A percentile compares a stretch with the other conserved stretches of the same genome.
These are phyloP conservation scores for Pipa parva DNA, from an alignment of 2,113 vertebrate genomes.

Conservation along the genomic window DNA sequence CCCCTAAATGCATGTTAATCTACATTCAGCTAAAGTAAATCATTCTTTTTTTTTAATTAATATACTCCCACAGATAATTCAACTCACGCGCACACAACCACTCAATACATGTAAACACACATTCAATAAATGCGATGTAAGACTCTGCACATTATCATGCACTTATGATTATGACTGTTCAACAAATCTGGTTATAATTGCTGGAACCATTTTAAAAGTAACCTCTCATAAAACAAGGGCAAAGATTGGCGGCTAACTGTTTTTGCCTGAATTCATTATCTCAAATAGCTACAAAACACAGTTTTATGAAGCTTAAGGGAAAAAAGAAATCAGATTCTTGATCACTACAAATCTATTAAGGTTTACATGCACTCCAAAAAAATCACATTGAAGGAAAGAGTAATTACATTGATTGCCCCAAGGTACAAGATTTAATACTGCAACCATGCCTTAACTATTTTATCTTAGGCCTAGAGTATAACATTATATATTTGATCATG, in stretches of 20 bases:
- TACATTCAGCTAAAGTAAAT: too few relatives aligned
- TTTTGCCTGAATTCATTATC: constrained; percentile 32
- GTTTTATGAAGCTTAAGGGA: constrained; percentile 37
- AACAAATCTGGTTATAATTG: constrained; percentile 1
- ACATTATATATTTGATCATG: too few relatives aligned
- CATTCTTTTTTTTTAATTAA: too few relatives aligned
- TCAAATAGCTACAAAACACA: constrained; percentile 34
- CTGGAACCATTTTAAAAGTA: constrained; percentile 3
- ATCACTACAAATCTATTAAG: constrained; percentile 42
- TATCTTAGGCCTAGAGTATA: too few relatives aligned
- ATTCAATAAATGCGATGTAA: too few relatives aligned
- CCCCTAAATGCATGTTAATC: too few relatives aligned
- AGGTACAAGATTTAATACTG: constrained; percentile 25
- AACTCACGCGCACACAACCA: too few relatives aligned
- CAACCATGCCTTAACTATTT: constrained; percentile 3
- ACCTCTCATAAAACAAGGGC: constrained; percentile 22
- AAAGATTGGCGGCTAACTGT: constrained; percentile 8
- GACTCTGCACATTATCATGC: background rate
- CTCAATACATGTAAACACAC: too few relatives aligned
- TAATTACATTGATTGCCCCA: constrained; percentile 37
- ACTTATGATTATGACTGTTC: background rate
- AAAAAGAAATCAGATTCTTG: constrained; percentile 40
- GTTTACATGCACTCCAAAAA: constrained; percentile 32
- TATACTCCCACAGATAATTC: too few relatives aligned
- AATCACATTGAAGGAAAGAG: constrained; percentile 32